phyloP scores from a whole-genome alignment of 64 coral and sea anemone genomes.

The Acropora tenuis region DNA sequence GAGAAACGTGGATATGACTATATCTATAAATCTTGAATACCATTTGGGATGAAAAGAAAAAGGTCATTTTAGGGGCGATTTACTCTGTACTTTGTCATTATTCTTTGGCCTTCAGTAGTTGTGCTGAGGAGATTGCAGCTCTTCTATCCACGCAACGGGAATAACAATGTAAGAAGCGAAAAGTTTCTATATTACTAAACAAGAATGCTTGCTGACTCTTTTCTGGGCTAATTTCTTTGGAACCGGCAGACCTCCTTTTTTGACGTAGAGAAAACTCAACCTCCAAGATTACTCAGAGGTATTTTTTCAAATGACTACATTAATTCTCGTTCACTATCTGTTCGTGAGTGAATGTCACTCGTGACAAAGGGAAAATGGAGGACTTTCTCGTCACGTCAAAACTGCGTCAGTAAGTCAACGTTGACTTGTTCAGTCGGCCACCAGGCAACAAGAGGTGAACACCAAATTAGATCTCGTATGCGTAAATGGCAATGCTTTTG shows the following conservation, averaged over 20 bases:
- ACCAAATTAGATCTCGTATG: not conserved
- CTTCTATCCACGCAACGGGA: not conserved
- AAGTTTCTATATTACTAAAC: not conserved
- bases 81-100: not conserved
- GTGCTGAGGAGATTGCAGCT: not conserved
- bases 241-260: not conserved
- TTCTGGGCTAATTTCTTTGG: not conserved
- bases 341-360: not conserved
- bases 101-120: not conserved
- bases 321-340: not conserved
- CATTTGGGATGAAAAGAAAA: not conserved
- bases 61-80: not conserved
- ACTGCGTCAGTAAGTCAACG: too few relatives aligned
- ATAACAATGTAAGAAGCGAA: not conserved
- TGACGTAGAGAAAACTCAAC: not conserved
- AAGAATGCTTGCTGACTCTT: not conserved
- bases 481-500: slow-evolving; percentile 4
- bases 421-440: not conserved
- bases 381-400: too few relatives aligned
- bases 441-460: not conserved
- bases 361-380: too few relatives aligned
- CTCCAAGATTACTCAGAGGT: too few relatives aligned
- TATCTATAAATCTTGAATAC: not conserved
- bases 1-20: not conserved
- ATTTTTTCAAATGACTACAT: too few relatives aligned